Evolutionary conservation across 2,888 invertebrate species (phyloP), one percentile per base, ranked within the genome.

Genomic region (Halictus ligatus): DNA sequence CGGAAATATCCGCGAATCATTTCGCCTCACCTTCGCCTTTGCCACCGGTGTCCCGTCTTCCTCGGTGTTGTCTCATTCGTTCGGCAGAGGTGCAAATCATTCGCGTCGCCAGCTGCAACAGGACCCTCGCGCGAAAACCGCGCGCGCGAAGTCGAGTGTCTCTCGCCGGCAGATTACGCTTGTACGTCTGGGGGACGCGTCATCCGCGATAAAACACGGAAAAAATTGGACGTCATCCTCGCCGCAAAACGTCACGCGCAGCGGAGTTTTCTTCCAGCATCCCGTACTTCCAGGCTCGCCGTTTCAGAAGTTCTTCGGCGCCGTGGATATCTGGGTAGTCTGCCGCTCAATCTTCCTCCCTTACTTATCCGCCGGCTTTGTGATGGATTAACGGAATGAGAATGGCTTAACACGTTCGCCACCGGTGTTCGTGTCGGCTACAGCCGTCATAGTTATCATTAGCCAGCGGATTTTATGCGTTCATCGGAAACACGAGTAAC

Each of bases 61-160:
- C 15, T 3, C 46, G 54, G 18, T 12, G 35, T 40, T 50, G 54
- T 69, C 69, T 75, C 48, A 69, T 78, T 72, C 79, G 40, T 75
- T 74, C 76, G 81, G 75, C 79, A 72, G 69, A 76, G 82, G 77
- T 78, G 84, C 87, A 88, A 90, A 89, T 90, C 89, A 88, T 91
- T 88, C 91, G 77, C 80, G 64, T 29, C 84, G 80, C 78, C 88
- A 85, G 87, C 86, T 85, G 87, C 83, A 69, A 43, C 74, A 54
- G 75, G 78, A 83, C 77, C 78, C 77, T 80, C 67, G 74, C 78
- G 78, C 83, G 67, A 85, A 89, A 82, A 83, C 85, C 79, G 58
- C 40, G 58, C 5, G 83, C 1, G 35, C 77, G 54, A 85, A 82
- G 79, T 89, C 90, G 86, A 88, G 86, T 83, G 91, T 25, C 35